Evolutionary conservation across 1,140 invertebrate genomes (phyloP).

Genomic region (Saccostrea cuccullata): DNA sequence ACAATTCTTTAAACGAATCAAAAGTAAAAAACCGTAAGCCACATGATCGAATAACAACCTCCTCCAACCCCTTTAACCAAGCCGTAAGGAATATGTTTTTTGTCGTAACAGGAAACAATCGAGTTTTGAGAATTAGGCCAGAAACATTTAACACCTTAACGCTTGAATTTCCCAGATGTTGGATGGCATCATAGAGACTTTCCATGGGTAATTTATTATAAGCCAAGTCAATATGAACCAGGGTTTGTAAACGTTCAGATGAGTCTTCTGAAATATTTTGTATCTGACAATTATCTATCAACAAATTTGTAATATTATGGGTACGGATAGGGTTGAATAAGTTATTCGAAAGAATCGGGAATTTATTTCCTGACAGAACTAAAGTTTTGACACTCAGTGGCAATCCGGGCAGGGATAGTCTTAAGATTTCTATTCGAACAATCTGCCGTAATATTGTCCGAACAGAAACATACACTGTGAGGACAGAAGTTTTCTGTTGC

Average conservation of each 20-base stretch:
- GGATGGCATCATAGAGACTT: background rate
- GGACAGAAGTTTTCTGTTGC: background rate
- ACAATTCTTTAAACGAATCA: background rate
- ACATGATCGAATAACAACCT: background rate
- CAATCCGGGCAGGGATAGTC: background rate
- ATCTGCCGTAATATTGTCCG: background rate
- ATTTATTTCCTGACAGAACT: background rate
- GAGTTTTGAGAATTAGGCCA: background rate
- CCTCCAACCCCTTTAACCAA: background rate
- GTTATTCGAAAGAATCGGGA: background rate
- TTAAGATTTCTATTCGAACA: slow-evolving; percentile 13
- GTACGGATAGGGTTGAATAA: slow-evolving; percentile 10
- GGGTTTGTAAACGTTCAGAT: background rate
- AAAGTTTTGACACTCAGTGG: background rate
- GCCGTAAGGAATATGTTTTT: background rate
- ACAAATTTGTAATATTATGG: background rate
- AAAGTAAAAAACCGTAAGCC: background rate
- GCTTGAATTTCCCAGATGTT: background rate
- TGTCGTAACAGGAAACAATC: background rate
- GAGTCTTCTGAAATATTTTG: background rate
- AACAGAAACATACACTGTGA: background rate
- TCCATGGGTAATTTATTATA: background rate
- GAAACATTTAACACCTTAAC: slow-evolving; percentile 28
- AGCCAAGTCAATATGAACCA: slow-evolving; percentile 14
- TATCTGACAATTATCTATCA: slow-evolving; percentile 17